These are phyloP conservation scores for Synchiropus splendidus DNA, from an alignment of 2,113 vertebrate species.

Conservation along the genomic window DNA sequence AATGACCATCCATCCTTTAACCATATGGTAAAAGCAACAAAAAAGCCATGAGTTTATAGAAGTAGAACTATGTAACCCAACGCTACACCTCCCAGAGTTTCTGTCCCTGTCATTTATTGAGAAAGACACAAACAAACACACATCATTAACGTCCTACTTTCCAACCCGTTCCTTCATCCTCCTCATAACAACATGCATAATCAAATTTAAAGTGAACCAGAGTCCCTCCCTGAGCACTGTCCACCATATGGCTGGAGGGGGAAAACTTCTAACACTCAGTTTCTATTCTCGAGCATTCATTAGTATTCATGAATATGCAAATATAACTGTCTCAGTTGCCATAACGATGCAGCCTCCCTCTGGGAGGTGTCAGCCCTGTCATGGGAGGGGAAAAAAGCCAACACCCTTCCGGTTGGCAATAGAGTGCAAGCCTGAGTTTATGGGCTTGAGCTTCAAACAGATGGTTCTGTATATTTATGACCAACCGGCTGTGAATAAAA, in stretches of 20 bases:
- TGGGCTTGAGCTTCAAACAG: conserved; percentile 45
- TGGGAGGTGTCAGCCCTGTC: conserved; percentile 58
- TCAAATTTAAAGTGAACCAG: conserved; percentile 51
- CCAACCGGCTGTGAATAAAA: not conserved
- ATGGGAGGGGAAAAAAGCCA: conserved; percentile 34
- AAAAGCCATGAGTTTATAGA: no score
- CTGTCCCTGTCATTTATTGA: conserved; percentile 6
- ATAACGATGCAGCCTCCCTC: conserved; percentile 42
- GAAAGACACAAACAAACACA: conserved; percentile 15
- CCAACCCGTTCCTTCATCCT: conserved; percentile 19
- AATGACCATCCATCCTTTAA: no score
- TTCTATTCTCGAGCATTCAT: conserved; percentile 53
- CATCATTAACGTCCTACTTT: conserved; percentile 11
- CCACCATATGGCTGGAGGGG: conserved; percentile 58
- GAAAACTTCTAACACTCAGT: conserved; percentile 48
- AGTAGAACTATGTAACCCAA: not conserved
- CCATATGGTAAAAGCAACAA: not conserved
- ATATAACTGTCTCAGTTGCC: conserved; percentile 62
- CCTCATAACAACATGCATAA: conserved; percentile 44
- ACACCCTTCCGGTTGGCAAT: conserved; percentile 46
- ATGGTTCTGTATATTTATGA: conserved; percentile 74
- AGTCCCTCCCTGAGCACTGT: conserved; percentile 32
- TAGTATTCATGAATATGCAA: conserved; percentile 68
- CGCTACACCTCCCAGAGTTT: conserved; percentile 4
- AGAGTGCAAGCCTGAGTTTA: conserved; percentile 1